Evolutionary conservation across 1,140 invertebrate genomes (phyloP).

Genomic region (Aphidius gifuensis): DNA sequence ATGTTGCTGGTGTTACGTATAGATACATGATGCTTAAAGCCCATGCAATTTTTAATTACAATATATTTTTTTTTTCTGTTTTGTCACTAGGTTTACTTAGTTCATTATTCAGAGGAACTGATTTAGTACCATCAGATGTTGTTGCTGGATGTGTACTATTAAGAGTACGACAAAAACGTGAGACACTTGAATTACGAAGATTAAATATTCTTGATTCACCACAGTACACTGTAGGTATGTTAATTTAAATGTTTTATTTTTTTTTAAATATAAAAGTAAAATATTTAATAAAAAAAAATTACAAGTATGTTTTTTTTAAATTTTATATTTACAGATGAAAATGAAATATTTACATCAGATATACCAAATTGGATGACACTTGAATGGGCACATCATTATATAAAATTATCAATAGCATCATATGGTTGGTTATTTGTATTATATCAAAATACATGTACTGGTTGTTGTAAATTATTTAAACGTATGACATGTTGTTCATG

Average conservation of each 20-base stretch:
- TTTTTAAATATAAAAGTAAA: too few species aligned
- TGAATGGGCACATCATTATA: slow-evolving; percentile 70
- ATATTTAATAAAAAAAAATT: too few species aligned
- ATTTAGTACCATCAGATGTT: slow-evolving; percentile 85
- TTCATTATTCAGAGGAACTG: slow-evolving; percentile 75
- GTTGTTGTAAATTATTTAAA: slow-evolving; percentile 69
- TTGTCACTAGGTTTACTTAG: slow-evolving; percentile 61
- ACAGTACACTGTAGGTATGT: slow-evolving; percentile 63
- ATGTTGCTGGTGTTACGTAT: slow-evolving; percentile 70
- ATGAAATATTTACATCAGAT: slow-evolving; percentile 59
- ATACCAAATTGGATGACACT: slow-evolving; percentile 77
- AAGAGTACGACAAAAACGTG: slow-evolving; percentile 68
- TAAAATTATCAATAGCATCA: slow-evolving; percentile 76
- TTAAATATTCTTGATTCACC: slow-evolving; percentile 67
- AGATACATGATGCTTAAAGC: slow-evolving; percentile 47
- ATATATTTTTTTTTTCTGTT: background rate
- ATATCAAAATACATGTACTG: slow-evolving; percentile 70
- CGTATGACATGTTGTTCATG: slow-evolving; percentile 74
- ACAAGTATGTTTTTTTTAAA: background rate
- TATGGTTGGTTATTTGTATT: slow-evolving; percentile 90
- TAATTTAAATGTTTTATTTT: background rate
- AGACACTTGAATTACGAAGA: slow-evolving; percentile 66
- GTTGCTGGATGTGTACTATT: slow-evolving; percentile 82
- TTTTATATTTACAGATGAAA: slow-evolving; percentile 37
- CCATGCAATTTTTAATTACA: too few species aligned